These are phyloP conservation scores for Sitophilus oryzae DNA, from an alignment of 1,140 invertebrate genomes.

Conservation along the genomic window DNA sequence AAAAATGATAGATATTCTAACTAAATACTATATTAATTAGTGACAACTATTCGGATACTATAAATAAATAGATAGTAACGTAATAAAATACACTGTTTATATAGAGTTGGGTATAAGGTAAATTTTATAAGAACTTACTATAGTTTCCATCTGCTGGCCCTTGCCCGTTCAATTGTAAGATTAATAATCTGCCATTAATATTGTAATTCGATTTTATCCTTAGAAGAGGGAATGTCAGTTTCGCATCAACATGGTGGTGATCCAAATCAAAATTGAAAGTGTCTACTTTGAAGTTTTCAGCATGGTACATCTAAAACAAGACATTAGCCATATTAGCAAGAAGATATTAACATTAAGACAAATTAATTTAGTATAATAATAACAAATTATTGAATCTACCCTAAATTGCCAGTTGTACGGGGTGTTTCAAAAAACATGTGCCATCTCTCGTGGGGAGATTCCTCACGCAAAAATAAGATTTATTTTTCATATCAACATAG, in stretches of 20 bases:
- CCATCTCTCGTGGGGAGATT: too few relatives aligned
- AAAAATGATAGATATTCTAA: too few relatives aligned
- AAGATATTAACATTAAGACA: neutral
- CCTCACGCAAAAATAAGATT: too few relatives aligned
- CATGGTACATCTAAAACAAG: conserved; percentile 16
- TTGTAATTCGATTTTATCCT: conserved; percentile 27
- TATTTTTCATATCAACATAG: too few relatives aligned
- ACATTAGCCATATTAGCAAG: neutral
- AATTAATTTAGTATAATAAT: neutral
- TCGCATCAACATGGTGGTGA: conserved; percentile 15
- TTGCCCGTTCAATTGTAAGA: conserved; percentile 28
- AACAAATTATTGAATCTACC: too few relatives aligned
- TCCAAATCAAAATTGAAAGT: conserved; percentile 27
- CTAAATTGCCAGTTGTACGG: too few relatives aligned
- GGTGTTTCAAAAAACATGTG: too few relatives aligned
- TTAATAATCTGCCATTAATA: conserved; percentile 28
- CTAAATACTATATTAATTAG: too few relatives aligned
- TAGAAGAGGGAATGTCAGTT: conserved; percentile 21
- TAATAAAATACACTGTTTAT: too few relatives aligned
- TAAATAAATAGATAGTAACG: too few relatives aligned
- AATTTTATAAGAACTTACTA: conserved; percentile 31
- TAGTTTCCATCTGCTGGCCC: conserved; percentile 33
- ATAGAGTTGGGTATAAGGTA: too few relatives aligned
- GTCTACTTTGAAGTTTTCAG: conserved; percentile 25
- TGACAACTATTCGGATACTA: too few relatives aligned